These are phyloP conservation scores for Recurvirostra avosetta DNA, from an alignment of 2,113 vertebrate species.

Conservation along the genomic window DNA sequence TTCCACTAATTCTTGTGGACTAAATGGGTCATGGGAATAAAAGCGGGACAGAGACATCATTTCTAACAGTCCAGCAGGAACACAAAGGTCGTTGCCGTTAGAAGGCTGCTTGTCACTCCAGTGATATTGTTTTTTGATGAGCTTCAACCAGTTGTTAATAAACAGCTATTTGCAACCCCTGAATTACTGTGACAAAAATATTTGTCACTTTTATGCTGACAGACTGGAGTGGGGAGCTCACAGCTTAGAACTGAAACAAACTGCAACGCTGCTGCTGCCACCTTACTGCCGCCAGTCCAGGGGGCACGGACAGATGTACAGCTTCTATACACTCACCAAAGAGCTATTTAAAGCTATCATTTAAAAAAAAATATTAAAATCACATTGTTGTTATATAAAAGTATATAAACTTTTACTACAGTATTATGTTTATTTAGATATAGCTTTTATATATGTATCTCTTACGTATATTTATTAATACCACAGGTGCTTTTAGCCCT, in stretches of 20 bases:
- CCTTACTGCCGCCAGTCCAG: background rate
- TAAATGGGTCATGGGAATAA: background rate
- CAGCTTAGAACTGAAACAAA: background rate
- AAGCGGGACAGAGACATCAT: background rate
- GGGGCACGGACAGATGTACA: background rate
- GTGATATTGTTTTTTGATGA: background rate
- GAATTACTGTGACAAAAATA: background rate
- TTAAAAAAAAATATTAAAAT: background rate
- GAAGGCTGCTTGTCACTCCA: background rate
- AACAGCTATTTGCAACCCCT: background rate
- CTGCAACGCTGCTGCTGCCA: background rate
- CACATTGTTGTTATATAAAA: background rate
- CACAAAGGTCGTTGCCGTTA: background rate
- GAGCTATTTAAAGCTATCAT: background rate
- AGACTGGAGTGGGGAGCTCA: background rate
- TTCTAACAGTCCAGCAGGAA: background rate
- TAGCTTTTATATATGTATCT: background rate
- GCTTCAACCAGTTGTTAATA: background rate
- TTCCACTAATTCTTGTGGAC: background rate
- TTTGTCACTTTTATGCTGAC: background rate
- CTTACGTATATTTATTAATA: background rate
- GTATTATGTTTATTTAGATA: background rate
- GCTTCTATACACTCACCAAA: background rate
- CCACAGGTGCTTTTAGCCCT: background rate
- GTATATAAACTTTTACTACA: background rate